Evolutionary conservation across 2,113 vertebrate species (phyloP).

Genomic region (Leptocoma aspasia): DNA sequence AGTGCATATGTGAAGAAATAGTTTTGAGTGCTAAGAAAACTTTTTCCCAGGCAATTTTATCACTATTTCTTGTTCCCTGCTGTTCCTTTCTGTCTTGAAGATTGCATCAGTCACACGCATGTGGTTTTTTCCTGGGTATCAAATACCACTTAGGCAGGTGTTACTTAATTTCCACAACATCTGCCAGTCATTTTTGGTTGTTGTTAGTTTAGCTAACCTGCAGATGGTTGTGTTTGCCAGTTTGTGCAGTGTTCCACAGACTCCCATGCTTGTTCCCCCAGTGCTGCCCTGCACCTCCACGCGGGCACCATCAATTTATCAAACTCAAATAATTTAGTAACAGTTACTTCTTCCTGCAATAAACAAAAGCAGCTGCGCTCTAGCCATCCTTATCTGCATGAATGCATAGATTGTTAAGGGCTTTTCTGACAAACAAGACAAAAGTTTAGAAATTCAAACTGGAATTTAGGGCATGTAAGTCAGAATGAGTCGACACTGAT

Average conservation of each 20-base stretch:
- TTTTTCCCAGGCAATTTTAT: constrained; percentile 25
- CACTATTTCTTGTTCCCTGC: neutral
- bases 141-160: constrained; percentile 36
- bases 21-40: neutral
- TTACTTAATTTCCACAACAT: constrained; percentile 37
- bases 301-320: constrained; percentile 23
- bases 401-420: constrained; percentile 52
- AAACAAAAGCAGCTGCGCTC: constrained; percentile 52
- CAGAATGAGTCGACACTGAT: neutral
- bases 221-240: constrained; percentile 37
- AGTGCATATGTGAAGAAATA: neutral
- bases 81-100: neutral
- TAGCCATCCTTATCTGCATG: constrained; percentile 17
- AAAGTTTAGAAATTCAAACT: constrained; percentile 59
- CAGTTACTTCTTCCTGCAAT: neutral
- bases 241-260: neutral
- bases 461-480: constrained; percentile 61
- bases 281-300: neutral
- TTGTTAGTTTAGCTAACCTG: constrained; percentile 6
- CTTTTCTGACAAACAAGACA: neutral
- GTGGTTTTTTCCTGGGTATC: neutral
- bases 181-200: constrained; percentile 22
- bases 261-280: neutral
- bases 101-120: neutral
- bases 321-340: constrained; percentile 33